Evolutionary conservation across 1,140 invertebrate species (phyloP).

Genomic region (Drosophila guanche): DNA sequence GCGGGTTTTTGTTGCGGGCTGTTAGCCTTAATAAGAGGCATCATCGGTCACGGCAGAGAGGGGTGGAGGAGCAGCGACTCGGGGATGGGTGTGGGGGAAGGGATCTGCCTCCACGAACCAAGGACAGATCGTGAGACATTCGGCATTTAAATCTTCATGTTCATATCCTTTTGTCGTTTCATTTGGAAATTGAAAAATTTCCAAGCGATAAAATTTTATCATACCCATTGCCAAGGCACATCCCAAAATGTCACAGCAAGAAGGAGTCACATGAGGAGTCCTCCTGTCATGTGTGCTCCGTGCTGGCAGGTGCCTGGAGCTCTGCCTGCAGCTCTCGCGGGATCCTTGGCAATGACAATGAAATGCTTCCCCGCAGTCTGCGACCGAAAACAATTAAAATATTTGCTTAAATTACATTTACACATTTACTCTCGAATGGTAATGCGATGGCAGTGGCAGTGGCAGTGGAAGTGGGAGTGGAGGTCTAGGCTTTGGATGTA

Average conservation of each 20-base stretch:
- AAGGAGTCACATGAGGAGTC: background rate
- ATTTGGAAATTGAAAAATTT: slow-evolving; percentile 76
- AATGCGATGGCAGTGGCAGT: background rate
- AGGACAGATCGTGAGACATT: too few relatives aligned
- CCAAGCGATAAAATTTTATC: slow-evolving; percentile 72
- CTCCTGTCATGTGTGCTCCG: slow-evolving; percentile 16
- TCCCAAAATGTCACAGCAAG: slow-evolving; percentile 6
- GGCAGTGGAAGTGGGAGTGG: slow-evolving; percentile 16
- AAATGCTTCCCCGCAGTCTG: slow-evolving; percentile 9
- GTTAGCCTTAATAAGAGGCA: slow-evolving; percentile 76
- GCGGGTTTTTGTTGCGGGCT: slow-evolving; percentile 72
- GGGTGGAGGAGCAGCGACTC: background rate
- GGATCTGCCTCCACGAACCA: background rate
- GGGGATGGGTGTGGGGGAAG: too few relatives aligned
- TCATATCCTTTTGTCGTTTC: slow-evolving; percentile 45
- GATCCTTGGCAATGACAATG: slow-evolving; percentile 33
- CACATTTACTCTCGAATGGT: background rate
- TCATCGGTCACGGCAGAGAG: slow-evolving; percentile 31
- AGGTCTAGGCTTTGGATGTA: too few relatives aligned
- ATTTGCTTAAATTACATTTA: slow-evolving; percentile 70
- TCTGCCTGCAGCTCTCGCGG: slow-evolving; percentile 1
- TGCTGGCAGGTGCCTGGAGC: slow-evolving; percentile 31
- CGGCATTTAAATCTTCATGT: slow-evolving; percentile 46
- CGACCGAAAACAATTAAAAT: slow-evolving; percentile 74
- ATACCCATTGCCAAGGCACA: slow-evolving; percentile 37